Base-by-base conservation (phyloP, 2,888 invertebrate genomes). In the Protodeltote pygarga region DNA sequence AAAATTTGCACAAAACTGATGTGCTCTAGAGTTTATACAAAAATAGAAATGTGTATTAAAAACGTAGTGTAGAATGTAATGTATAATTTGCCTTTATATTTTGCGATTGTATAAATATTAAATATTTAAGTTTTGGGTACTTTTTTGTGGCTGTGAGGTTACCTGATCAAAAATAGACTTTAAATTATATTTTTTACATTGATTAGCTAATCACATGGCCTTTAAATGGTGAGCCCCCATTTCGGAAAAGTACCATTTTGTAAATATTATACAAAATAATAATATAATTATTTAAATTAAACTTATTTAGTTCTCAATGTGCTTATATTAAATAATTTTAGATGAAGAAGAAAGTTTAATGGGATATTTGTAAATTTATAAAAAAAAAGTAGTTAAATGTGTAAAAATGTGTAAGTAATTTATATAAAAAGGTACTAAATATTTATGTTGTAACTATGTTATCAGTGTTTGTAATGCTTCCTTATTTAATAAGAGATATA, bases 141-240 rank as follows among this genome's bases (percentile, higher is more conserved):
- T 85, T 89, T 85, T 87, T 77, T 72, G 60, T 57, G 83, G 75
- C 83, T 77, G 73, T 79, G 74, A 41, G 65, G 49, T 81, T 60
- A 86, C 80, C 79, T 73, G 55, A 85, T 87, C 82, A 65, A 62
- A 39, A 27, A 42, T 50, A 51, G 34, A 59, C 37, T 53, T 48
- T 50, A 47, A 32, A 57, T 52, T 44, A 46, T 53, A 48, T 69
- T 53, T 65, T 61, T 32, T 64, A 64, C 50, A 65, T 59, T 63
- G 80, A 86, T 86, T 55, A 73, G 81, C 81, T 89, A 58, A 68
- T 68, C 60, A 44, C 77, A 73, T 60, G 59, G 84, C 79, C 84
- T 69, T 41, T 42, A 76, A 85, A 87, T 88, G 89, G 84, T 54
- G 91, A 90, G 91, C 91, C 91, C 90, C 83, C 89, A 87, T 89